These are phyloP conservation scores for Morone saxatilis DNA, from an alignment of 2,113 vertebrate species.

Conservation along the genomic window DNA sequence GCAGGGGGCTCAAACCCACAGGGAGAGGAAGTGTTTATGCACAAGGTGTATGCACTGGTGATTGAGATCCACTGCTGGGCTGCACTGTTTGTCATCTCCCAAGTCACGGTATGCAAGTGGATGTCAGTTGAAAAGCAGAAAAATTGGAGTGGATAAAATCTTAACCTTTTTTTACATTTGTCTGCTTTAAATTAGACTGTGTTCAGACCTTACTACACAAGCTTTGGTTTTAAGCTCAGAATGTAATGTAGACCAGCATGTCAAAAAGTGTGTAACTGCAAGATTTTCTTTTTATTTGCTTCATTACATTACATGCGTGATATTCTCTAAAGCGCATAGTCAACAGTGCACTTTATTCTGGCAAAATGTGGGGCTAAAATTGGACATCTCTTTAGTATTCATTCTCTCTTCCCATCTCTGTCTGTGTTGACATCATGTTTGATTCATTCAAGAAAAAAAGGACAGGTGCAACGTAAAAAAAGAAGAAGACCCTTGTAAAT, in stretches of 20 bases:
- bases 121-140: neutral
- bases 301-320: neutral
- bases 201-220: neutral
- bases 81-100: constrained; percentile 89
- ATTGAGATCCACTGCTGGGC: constrained; percentile 84
- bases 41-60: constrained; percentile 80
- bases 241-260: neutral
- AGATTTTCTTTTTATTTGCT: constrained; percentile 19
- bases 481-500: constrained; percentile 17
- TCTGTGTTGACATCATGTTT: constrained; percentile 39
- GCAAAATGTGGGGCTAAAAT: neutral
- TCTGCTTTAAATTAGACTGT: constrained; percentile 1
- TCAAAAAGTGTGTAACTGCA: constrained; percentile 7
- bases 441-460: constrained; percentile 51
- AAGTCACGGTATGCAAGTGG: constrained; percentile 88
- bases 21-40: constrained; percentile 67
- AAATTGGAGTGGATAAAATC: neutral
- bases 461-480: constrained; percentile 44
- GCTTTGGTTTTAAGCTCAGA: constrained; percentile 5
- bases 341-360: neutral
- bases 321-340: constrained; percentile 13
- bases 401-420: neutral
- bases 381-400: neutral
- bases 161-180: neutral
- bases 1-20: constrained; percentile 37